Conservation (phyloP, 2,113 vertebrate genomes). For the Ictidomys tridecemlineatus region DNA sequence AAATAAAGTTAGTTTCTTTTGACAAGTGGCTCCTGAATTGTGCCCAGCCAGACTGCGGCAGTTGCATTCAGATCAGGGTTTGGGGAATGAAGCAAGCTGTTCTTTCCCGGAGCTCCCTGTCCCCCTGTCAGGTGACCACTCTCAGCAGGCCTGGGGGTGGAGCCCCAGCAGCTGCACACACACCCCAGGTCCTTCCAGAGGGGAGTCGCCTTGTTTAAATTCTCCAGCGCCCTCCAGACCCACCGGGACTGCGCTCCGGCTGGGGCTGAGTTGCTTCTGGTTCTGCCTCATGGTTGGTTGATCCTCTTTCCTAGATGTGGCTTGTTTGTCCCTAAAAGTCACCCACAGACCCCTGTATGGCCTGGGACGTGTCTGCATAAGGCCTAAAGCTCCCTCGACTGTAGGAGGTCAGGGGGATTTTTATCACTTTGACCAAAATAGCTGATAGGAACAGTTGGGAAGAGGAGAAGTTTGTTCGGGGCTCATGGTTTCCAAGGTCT, state of each 20-base stretch:
- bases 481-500: too few relatives aligned
- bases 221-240: background rate
- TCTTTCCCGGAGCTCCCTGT: background rate
- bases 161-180: fast-evolving
- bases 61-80: background rate
- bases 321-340: background rate
- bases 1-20: too few relatives aligned
- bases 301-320: background rate
- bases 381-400: fast-evolving
- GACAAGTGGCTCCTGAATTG: too few relatives aligned
- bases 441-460: too few relatives aligned
- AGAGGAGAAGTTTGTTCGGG: too few relatives aligned
- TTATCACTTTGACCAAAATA: too few relatives aligned
- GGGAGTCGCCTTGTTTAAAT: background rate
- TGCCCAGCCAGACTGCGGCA: too few relatives aligned
- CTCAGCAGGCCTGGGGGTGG: background rate
- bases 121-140: fast-evolving
- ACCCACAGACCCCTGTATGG: background rate
- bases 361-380: background rate
- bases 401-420: background rate
- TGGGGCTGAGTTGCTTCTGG: background rate
- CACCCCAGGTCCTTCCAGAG: background rate
- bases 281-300: background rate
- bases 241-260: background rate
- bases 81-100: background rate